A percentile compares a stretch with the other conserved stretches of the same genome.
These are phyloP conservation scores for Stegodyphus dumicola DNA, from an alignment of 1,140 invertebrate species.

Conservation along the genomic window DNA sequence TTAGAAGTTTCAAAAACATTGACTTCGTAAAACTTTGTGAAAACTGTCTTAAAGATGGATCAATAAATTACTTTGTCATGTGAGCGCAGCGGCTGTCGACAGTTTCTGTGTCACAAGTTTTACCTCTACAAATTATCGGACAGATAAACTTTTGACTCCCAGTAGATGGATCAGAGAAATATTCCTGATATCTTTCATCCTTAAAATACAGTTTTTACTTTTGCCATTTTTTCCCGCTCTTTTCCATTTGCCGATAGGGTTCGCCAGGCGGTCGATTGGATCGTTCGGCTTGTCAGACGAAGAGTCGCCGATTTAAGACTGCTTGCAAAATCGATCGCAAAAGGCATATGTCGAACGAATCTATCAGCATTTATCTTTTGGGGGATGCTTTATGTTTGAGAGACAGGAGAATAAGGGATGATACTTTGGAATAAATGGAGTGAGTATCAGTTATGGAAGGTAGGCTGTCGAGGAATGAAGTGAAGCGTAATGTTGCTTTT, in stretches of 20 bases:
- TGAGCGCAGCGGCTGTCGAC: conserved; percentile 11
- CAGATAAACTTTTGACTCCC: conserved; percentile 53
- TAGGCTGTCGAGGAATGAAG: no score
- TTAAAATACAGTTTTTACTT: conserved; percentile 45
- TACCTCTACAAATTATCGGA: conserved; percentile 50
- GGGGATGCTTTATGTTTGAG: conserved; percentile 10
- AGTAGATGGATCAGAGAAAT: conserved; percentile 32
- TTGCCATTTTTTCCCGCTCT: not conserved
- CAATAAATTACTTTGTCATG: conserved; percentile 44
- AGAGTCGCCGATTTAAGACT: conserved; percentile 32
- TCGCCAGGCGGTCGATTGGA: conserved; percentile 29
- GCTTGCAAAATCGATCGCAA: conserved; percentile 32
- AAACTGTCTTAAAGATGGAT: conserved; percentile 29
- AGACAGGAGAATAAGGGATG: conserved; percentile 4
- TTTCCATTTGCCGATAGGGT: conserved; percentile 21
- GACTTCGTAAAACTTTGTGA: not conserved
- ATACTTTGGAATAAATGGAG: not conserved
- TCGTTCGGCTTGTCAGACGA: conserved; percentile 48
- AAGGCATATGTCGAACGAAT: conserved; percentile 56
- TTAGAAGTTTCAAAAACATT: not conserved
- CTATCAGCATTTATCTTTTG: conserved; percentile 52
- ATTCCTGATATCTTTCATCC: conserved; percentile 35
- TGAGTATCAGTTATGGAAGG: no score
- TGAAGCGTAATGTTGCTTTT: no score
- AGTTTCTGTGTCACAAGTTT: conserved; percentile 9